phyloP scores from a whole-genome alignment of 2,113 vertebrate species.

The Tympanuchus pallidicinctus region DNA sequence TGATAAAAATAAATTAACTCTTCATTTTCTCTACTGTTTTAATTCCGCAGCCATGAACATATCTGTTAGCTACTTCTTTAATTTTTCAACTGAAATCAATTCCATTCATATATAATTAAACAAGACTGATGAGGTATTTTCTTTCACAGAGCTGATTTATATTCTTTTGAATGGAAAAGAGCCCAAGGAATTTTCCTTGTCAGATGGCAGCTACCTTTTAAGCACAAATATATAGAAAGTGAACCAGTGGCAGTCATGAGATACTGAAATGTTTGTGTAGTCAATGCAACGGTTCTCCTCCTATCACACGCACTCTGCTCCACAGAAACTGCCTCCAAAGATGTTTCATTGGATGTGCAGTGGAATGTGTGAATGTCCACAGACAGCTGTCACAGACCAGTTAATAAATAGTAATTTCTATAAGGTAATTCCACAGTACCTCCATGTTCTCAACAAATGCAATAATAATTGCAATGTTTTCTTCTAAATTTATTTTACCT shows the following conservation, averaged over 20 bases:
- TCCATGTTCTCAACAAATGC: not conserved
- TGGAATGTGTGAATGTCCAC: rapidly evolving
- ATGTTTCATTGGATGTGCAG: not conserved
- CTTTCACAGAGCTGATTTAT: not conserved
- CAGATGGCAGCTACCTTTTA: not conserved
- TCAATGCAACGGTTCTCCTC: not conserved
- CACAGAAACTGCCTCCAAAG: not conserved
- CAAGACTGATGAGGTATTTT: not conserved
- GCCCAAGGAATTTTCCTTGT: not conserved
- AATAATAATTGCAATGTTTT: rapidly evolving
- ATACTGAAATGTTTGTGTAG: not conserved
- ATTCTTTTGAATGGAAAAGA: not conserved
- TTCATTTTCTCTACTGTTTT: conserved; percentile 11
- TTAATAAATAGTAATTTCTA: not conserved
- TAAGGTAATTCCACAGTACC: rapidly evolving
- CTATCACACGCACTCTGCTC: not conserved
- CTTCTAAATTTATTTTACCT: conserved; percentile 79
- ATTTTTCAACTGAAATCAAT: not conserved
- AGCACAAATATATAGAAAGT: not conserved
- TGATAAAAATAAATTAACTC: conserved; percentile 29
- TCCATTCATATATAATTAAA: not conserved
- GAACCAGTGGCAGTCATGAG: not conserved
- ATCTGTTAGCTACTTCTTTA: not conserved
- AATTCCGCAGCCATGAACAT: not conserved
- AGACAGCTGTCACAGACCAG: not conserved